Evolutionary conservation across 2,113 vertebrate species (phyloP).

Genomic region (Perca schrenkii): DNA sequence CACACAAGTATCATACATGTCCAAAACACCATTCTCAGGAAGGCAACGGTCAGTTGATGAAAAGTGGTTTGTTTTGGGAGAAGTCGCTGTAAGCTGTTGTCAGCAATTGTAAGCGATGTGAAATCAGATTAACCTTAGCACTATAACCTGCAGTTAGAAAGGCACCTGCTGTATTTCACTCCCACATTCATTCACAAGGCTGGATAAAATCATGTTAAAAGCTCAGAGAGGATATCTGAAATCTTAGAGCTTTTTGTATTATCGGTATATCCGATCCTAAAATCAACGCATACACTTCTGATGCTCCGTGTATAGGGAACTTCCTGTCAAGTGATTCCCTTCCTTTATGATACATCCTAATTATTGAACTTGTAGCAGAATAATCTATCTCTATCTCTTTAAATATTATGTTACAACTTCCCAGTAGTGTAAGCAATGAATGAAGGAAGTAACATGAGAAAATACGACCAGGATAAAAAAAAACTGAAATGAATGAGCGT

Average conservation of each 20-base stretch:
- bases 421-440: constrained; percentile 10
- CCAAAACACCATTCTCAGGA: constrained; percentile 54
- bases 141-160: constrained; percentile 68
- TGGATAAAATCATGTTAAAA: constrained; percentile 18
- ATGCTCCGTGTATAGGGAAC: not conserved
- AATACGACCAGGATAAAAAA: not conserved
- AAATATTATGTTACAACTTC: constrained; percentile 4
- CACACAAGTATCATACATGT: constrained; percentile 52
- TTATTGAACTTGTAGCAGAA: not conserved
- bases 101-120: constrained; percentile 32
- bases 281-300: not conserved
- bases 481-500: not conserved
- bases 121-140: constrained; percentile 52
- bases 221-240: constrained; percentile 16
- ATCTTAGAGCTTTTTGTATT: not conserved
- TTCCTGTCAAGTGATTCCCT: constrained; percentile 6
- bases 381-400: not conserved
- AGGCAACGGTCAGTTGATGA: constrained; percentile 38
- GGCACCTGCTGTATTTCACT: constrained; percentile 73
- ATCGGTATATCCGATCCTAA: not conserved
- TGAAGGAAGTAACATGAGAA: not conserved
- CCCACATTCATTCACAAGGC: constrained; percentile 24
- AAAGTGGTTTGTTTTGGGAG: constrained; percentile 33
- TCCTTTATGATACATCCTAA: constrained; percentile 1
- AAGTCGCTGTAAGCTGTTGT: constrained; percentile 13